Conservation (phyloP, 2,888 invertebrate genomes). For the Galeruca laticollis region DNA sequence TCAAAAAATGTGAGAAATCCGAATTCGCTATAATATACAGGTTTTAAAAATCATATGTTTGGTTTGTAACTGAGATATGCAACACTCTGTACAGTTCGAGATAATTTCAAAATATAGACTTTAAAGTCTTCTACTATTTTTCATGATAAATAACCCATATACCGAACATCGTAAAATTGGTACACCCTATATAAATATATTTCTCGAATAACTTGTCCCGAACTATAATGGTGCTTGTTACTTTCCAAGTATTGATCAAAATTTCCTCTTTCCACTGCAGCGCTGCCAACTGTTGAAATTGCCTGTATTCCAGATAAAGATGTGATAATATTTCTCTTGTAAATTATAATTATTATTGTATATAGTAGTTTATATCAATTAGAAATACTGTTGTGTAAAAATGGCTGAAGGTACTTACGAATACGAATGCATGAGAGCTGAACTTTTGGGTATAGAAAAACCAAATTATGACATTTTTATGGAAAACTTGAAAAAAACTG, state of each 20-base stretch:
- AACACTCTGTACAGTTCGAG: too few relatives aligned
- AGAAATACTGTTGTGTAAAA: conserved; percentile 28
- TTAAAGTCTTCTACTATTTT: too few relatives aligned
- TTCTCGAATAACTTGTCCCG: too few relatives aligned
- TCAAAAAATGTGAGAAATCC: too few relatives aligned
- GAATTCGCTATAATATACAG: too few relatives aligned
- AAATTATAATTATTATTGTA: conserved; percentile 24
- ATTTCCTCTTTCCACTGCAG: not conserved
- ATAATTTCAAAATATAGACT: too few relatives aligned
- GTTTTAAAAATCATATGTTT: too few relatives aligned
- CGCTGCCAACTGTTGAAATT: conserved; percentile 11
- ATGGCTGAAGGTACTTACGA: conserved; percentile 79
- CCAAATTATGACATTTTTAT: conserved; percentile 78
- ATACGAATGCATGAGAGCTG: conserved; percentile 83
- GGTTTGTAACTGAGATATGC: too few relatives aligned
- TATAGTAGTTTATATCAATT: conserved; percentile 30
- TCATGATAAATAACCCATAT: too few relatives aligned
- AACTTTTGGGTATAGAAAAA: conserved; percentile 78
- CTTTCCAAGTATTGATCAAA: conserved; percentile 26
- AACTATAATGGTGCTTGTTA: not conserved
- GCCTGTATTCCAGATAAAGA: not conserved
- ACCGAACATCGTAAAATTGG: too few relatives aligned
- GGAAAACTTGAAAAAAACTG: conserved; percentile 68
- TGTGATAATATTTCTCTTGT: conserved; percentile 13
- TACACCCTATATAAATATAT: too few relatives aligned